Evolutionary conservation across 2,113 vertebrate genomes (phyloP), one percentile per base, ranked within the genome.

Genomic region (Australoheros scitulus): DNA sequence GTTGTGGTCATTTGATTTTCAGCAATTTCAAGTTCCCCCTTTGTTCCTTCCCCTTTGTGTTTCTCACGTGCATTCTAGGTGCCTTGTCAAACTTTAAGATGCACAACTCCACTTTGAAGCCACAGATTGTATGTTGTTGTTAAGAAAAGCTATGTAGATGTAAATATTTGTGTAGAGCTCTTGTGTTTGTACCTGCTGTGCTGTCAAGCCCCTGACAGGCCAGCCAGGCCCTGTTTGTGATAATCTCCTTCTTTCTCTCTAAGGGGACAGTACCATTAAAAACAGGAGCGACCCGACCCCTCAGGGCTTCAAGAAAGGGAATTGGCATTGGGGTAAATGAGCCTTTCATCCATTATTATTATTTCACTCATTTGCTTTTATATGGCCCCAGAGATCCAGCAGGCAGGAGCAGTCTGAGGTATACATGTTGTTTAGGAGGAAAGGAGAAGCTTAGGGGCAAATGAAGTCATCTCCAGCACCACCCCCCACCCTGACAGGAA

Each of bases 291-390:
- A 96, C 93, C 95, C 93, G 90, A 96, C 89, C 94, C 95, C 94
- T 91, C 96, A 95, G 94, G 96, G 95, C 93, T 96, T 96, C 96
- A 96, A 92, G 95, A 96, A 96, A 96, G 95, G 95, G 93, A 96
- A 94, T 96, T 96, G 95, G 95, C 95, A 96, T 92, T 96, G 96
- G 96, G 96, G 96, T 96, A 96, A 96, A 95, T 95, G 90, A 93
- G 94, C 90, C 94, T 96, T 96, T 95, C 88, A 93, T 95, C 91
- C 79, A 93, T 93, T 92, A 90, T 93, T 92, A 89, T 76, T 78
- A 87, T 92, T 89, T 89, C 70, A 92, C 65, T 90, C 81, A 86
- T 92, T 91, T 91, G 79, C 75, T 89, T 91, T 87, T 79, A 88
- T 91, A 76, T 61, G 92, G 82, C 90, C 92, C 86, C 87, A 86